phyloP scores from a whole-genome alignment of 2,797 vertebrate species.

The Luscinia megarhynchos region DNA sequence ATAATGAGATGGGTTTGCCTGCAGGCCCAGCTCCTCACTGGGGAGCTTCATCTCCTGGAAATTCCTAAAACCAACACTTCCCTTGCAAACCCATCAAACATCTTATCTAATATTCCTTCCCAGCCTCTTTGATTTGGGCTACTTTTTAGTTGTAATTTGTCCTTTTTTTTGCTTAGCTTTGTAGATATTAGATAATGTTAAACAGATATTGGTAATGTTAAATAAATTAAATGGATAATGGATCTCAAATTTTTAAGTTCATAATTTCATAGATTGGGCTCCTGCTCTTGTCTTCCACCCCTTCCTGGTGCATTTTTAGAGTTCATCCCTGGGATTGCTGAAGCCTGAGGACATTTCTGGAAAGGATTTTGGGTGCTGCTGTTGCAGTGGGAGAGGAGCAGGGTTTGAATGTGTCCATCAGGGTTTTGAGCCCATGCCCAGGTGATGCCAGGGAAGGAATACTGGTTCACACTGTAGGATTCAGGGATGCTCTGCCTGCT shows the following conservation, averaged over 20 bases:
- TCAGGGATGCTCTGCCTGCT: neutral
- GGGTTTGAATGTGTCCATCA: rapidly evolving
- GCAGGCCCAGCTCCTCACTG: neutral
- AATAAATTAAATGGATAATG: neutral
- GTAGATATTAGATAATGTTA: neutral
- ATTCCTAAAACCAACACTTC: neutral
- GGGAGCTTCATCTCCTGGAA: neutral
- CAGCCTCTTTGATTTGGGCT: neutral
- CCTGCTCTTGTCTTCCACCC: neutral
- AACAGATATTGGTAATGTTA: neutral
- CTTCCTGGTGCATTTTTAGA: neutral
- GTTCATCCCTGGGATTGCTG: neutral
- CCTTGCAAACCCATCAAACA: neutral
- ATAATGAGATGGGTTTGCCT: constrained; percentile 5
- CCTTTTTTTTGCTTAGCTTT: neutral
- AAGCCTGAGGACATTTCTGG: neutral
- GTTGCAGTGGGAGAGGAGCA: neutral
- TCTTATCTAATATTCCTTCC: neutral
- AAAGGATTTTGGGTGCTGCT: neutral
- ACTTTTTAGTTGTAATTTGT: neutral
- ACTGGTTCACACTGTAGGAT: rapidly evolving
- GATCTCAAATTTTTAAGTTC: neutral
- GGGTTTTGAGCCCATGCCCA: neutral
- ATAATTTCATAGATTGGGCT: rapidly evolving
- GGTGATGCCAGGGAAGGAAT: neutral